These are phyloP conservation scores for Rutpela maculata DNA, from an alignment of 2,888 invertebrate genomes.

Conservation along the genomic window DNA sequence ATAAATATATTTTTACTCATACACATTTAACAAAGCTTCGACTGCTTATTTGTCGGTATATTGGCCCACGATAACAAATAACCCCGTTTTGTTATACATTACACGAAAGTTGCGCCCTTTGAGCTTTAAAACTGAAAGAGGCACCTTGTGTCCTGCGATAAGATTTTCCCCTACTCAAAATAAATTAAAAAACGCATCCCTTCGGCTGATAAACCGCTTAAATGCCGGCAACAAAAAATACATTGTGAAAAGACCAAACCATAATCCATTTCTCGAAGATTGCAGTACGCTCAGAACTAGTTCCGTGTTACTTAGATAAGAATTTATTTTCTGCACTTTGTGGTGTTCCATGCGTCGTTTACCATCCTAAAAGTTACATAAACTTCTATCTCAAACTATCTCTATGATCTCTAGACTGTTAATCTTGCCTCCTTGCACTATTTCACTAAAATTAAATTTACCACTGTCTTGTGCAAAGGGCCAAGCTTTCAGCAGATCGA, in stretches of 20 bases:
- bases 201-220: conserved; percentile 1
- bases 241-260: background rate
- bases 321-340: conserved; percentile 14
- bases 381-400: conserved; percentile 49
- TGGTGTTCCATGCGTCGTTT: conserved; percentile 9
- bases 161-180: background rate
- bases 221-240: background rate
- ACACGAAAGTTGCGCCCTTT: background rate
- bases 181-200: conserved; percentile 26
- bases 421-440: conserved; percentile 54
- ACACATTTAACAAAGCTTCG: background rate
- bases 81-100: background rate
- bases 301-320: background rate
- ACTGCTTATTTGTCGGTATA: background rate
- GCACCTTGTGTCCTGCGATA: background rate
- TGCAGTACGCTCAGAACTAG: conserved; percentile 20
- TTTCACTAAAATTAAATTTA: conserved; percentile 39
- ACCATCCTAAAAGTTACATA: conserved; percentile 3
- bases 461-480: conserved; percentile 53
- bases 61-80: background rate
- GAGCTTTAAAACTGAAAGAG: conserved; percentile 1
- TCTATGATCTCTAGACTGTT: conserved; percentile 49
- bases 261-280: conserved; percentile 10
- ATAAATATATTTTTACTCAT: too few relatives aligned
- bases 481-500: conserved; percentile 42